Percentiles rank a stretch among this genome's conserved stretches.
These are phyloP conservation scores for Papilio helenus DNA, from an alignment of 1,140 invertebrate species.

Conservation along the genomic window DNA sequence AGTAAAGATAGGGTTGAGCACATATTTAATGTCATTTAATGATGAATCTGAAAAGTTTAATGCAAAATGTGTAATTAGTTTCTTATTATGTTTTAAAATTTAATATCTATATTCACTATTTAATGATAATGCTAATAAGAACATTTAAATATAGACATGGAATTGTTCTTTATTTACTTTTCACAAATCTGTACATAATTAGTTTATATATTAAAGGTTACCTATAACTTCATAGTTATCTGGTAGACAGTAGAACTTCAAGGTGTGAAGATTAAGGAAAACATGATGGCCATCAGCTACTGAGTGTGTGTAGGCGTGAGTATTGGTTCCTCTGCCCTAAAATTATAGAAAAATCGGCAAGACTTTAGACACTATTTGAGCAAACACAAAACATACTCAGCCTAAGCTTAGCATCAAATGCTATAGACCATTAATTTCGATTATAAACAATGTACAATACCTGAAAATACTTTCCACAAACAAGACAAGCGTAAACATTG, in stretches of 20 bases:
- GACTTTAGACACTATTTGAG: conserved; percentile 3
- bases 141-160: too few relatives aligned
- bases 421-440: background rate
- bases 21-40: conserved; percentile 99
- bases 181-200: background rate
- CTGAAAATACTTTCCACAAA: conserved; percentile 99
- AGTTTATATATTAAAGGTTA: conserved; percentile 75
- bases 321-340: conserved; percentile 97
- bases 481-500: conserved; percentile 99
- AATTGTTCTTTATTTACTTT: background rate
- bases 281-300: conserved; percentile 99
- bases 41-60: conserved; percentile 91
- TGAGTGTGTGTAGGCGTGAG: conserved; percentile 99
- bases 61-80: too few relatives aligned
- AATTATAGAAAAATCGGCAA: conserved; percentile 45
- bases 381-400: conserved; percentile 8
- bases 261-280: conserved; percentile 97
- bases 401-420: background rate
- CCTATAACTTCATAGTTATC: conserved; percentile 99
- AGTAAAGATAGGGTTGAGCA: conserved; percentile 98
- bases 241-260: conserved; percentile 99
- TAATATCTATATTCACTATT: too few relatives aligned
- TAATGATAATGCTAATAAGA: too few relatives aligned
- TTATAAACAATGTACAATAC: conserved; percentile 49
- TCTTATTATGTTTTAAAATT: too few relatives aligned